phyloP scores from a whole-genome alignment of 1,140 invertebrate genomes.

The Euglossa dilemma region DNA sequence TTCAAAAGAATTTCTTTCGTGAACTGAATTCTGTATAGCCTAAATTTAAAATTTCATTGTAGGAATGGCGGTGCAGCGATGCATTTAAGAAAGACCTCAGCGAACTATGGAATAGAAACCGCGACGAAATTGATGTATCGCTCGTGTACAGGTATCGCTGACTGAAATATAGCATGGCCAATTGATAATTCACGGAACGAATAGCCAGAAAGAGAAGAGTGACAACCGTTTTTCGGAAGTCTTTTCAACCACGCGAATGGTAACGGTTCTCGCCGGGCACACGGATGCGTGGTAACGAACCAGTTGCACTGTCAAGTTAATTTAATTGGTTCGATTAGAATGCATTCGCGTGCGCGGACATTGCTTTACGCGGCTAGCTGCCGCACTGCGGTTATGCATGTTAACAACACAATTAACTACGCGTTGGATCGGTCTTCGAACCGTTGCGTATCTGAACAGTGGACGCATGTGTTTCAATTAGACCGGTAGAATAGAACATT shows the following conservation, averaged over 20 bases:
- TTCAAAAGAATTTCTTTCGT: not conserved
- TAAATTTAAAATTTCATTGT: not conserved
- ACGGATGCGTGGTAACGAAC: slow-evolving; percentile 15
- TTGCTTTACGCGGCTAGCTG: slow-evolving; percentile 6
- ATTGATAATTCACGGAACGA: not conserved
- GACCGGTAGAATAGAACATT: slow-evolving; percentile 1
- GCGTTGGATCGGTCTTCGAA: not conserved
- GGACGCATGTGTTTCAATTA: slow-evolving; percentile 13
- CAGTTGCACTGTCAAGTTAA: slow-evolving; percentile 28
- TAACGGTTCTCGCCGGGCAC: not conserved
- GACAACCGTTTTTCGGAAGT: slow-evolving; percentile 15
- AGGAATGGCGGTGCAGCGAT: not conserved
- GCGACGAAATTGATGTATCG: not conserved
- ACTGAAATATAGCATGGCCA: not conserved
- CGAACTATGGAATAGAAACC: not conserved
- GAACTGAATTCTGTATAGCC: too few relatives aligned
- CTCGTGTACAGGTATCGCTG: not conserved
- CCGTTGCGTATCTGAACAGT: not conserved
- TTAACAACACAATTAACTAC: slow-evolving; percentile 40
- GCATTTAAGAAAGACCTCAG: not conserved
- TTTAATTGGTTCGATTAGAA: slow-evolving; percentile 48
- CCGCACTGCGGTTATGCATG: slow-evolving; percentile 11
- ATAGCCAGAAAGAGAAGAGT: slow-evolving; percentile 1
- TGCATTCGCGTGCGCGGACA: slow-evolving; percentile 3
- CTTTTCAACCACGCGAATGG: not conserved